Base-by-base conservation (phyloP, 2,113 vertebrate genomes). In the Pagrus major region DNA sequence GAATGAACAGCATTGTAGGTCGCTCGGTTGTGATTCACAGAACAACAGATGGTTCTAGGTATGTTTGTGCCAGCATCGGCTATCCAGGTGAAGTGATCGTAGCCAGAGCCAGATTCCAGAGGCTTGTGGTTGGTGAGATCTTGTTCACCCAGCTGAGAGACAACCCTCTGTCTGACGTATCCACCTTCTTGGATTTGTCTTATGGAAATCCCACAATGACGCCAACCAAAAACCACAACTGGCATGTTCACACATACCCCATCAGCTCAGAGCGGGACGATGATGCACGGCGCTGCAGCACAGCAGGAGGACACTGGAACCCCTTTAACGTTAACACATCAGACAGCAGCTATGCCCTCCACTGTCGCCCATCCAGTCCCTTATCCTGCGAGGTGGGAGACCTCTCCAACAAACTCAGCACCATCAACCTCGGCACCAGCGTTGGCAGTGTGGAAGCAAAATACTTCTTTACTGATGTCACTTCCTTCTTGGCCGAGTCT, bases 311-410 rank as follows among this genome's bases (percentile, higher is more conserved):
- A 4, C 95, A 96, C 78, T 96, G 94, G 92, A 96, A 96, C 82
- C 94, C 95, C 2, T 93, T 81, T 56, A 66, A 86, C 6, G 59
- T 95, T 15, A 71, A 85, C 78, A 90, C 85, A 51, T 56, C 0
- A 2, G 80, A 88, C 20, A 72, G 14, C 20, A 94, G 81, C 76
- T 96, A 96, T 31, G 41, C 6, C 3, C 35, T 61, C 1, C 65
- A 92, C 60, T 96, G 96, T 71, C 54, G 63, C 27, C 83, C 92
- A 0, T 67, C 83, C 20, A 87, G 52, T 21, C 94, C 95, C 6
- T 84, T 95, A 0, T 81, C 92, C 59, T 96, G 96, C 51, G 95
- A 96, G 72, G 86, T 89, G 10, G 96, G 95, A 63, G 96, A 96
- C 83, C 76, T 95, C 11, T 56, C 94, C 10, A 54, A 37, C 3